Base-by-base conservation (phyloP, 2,888 invertebrate species). In the Autographa pulchrina region DNA sequence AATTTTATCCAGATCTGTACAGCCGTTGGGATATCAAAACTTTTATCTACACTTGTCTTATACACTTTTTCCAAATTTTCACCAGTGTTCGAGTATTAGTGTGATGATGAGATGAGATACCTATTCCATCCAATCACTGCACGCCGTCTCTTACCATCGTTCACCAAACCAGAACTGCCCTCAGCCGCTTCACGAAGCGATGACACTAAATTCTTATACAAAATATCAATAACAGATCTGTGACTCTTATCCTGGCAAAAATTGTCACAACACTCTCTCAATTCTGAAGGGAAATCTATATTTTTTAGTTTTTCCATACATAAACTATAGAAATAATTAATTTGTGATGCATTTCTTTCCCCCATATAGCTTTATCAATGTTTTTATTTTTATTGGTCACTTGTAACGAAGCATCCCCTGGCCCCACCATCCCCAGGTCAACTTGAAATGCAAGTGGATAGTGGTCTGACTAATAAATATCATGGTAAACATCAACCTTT, bases 391-490 rank as follows among this genome's bases (percentile, higher is more conserved):
- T n/a, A n/a, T n/a, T n/a, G n/a, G 9, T 25, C 25, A 7, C 20
- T 6, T 20, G 18, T 62, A 13, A n/a, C 41, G 62, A 52, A 3
- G 16, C 9, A 41, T 38, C 25, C 62, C 38, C 56, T 41, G 13
- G 62, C 67, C 56, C 38, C 9, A 68, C 31, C 52, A 56, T 20
- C 25, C 62, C 67, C 13, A 68, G 35, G 31, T 68, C 43, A 14
- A 56, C 25, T 16, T 56, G 52, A 38, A 48, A 6, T 2, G 5
- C 5, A 13, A 68, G 62, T 58, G 62, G 58, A n/a, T 58, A 38
- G 48, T 68, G 62, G 25, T 68, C 62, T 31, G 68, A 64, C 64
- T 54, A 48, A 43, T 62, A 62, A 16, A 25, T 25, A 41, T 62
- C 31, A 25, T 38, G 52, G 20, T 31, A 52, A 6, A 61, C 43